These are phyloP conservation scores for Actinia tenebrosa DNA, from an alignment of 64 coral and sea anemone genomes.

Conservation along the genomic window DNA sequence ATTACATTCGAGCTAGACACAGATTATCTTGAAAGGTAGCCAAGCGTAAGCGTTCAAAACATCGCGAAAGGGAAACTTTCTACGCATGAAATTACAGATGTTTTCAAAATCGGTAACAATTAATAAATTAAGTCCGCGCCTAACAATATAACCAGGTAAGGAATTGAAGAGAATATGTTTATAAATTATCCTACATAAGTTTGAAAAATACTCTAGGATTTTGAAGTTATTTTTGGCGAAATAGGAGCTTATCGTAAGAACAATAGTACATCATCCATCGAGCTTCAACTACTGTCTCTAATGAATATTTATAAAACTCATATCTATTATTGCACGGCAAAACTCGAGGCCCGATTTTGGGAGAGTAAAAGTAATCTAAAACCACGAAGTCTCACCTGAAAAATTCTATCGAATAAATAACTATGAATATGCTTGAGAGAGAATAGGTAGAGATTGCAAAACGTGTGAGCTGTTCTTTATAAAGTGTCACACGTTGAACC, in stretches of 20 bases:
- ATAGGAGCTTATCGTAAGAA: background rate
- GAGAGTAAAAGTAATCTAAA: background rate
- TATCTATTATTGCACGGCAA: background rate
- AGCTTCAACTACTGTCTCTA: background rate
- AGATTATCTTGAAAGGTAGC: background rate
- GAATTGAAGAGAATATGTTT: background rate
- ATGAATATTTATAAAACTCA: constrained; percentile 20
- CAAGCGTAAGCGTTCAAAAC: background rate
- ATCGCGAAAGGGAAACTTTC: background rate
- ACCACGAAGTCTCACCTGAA: background rate
- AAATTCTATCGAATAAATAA: background rate
- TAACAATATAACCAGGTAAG: background rate
- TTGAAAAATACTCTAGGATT: background rate
- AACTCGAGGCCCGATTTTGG: background rate
- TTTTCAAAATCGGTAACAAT: background rate
- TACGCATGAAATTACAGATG: background rate
- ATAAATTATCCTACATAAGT: background rate
- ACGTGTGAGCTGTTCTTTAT: constrained; percentile 8
- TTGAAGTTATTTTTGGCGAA: background rate
- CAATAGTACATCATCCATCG: background rate
- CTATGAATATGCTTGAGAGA: background rate
- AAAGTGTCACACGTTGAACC: constrained; percentile 9
- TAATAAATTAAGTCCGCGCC: background rate
- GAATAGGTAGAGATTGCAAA: background rate
- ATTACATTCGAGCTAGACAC: background rate